Percentiles rank a stretch among this genome's conserved stretches.
Evolutionary conservation across 2,888 invertebrate species (phyloP).

Genomic region (Aspidiotus rigidus): DNA sequence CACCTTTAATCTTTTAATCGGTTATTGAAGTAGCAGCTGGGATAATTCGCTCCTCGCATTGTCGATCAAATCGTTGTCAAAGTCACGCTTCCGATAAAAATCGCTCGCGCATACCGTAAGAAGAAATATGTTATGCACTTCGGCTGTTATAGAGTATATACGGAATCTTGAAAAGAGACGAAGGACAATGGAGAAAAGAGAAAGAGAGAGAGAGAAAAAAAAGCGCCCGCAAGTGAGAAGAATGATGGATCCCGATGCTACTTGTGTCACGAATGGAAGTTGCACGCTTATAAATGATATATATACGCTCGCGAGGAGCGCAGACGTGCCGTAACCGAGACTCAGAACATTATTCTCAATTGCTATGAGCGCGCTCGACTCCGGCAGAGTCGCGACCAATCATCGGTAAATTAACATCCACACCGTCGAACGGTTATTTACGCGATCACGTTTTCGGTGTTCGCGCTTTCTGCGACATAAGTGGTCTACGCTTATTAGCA

Average conservation of each 20-base stretch:
- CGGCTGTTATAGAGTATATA: not conserved
- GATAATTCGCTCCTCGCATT: not conserved
- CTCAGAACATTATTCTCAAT: not conserved
- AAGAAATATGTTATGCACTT: not conserved
- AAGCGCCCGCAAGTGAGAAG: not conserved
- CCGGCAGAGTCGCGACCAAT: slow-evolving; percentile 1
- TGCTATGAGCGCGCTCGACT: not conserved
- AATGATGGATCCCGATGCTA: not conserved
- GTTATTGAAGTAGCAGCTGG: not conserved
- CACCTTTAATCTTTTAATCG: too few species aligned
- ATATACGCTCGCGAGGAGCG: not conserved
- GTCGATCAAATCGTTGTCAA: slow-evolving; percentile 11
- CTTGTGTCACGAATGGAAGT: slow-evolving; percentile 1
- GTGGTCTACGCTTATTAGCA: too few species aligned
- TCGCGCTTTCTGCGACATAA: not conserved
- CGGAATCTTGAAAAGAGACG: not conserved
- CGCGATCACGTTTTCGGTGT: slow-evolving; percentile 30
- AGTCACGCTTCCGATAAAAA: slow-evolving; percentile 9
- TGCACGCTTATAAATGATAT: not conserved
- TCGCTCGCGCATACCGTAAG: not conserved
- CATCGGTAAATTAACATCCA: slow-evolving; percentile 25
- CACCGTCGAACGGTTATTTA: slow-evolving; percentile 18
- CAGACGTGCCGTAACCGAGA: not conserved
- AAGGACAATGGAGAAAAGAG: not conserved
- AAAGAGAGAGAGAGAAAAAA: not conserved